Evolutionary conservation across 2,888 invertebrate species (phyloP).

Genomic region (Camponotus fellah): DNA sequence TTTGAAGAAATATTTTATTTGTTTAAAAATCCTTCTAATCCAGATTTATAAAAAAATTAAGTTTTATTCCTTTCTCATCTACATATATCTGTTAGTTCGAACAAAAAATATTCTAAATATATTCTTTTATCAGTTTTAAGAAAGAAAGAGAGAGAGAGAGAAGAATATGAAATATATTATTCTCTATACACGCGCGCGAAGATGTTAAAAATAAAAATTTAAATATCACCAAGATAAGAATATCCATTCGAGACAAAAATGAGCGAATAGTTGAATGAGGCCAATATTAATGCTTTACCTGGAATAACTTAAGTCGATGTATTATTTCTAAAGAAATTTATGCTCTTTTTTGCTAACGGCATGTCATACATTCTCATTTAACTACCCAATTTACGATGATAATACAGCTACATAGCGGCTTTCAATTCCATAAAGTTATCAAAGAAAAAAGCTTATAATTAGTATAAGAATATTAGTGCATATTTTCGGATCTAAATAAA

Average conservation of each 20-base stretch:
- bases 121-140: neutral
- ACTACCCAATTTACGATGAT: conserved; percentile 5
- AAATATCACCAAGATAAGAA: neutral
- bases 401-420: neutral
- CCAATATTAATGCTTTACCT: conserved; percentile 31
- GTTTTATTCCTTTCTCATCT: too few species aligned
- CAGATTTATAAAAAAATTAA: too few species aligned
- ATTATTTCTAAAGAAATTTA: conserved; percentile 28
- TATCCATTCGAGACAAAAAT: conserved; percentile 3
- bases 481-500: neutral
- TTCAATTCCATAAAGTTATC: neutral
- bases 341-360: neutral
- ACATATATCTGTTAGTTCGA: too few species aligned
- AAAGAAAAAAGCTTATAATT: conserved; percentile 19
- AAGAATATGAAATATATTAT: neutral
- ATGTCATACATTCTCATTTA: conserved; percentile 30
- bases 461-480: neutral
- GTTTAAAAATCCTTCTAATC: too few species aligned
- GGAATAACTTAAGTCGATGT: conserved; percentile 4
- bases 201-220: conserved; percentile 14
- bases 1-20: too few species aligned
- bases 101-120: too few species aligned
- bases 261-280: conserved; percentile 22
- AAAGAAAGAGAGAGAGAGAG: neutral
- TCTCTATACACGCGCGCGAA: neutral